These are phyloP conservation scores for Actinia tenebrosa DNA, from an alignment of 64 coral and sea anemone species.

Conservation along the genomic window DNA sequence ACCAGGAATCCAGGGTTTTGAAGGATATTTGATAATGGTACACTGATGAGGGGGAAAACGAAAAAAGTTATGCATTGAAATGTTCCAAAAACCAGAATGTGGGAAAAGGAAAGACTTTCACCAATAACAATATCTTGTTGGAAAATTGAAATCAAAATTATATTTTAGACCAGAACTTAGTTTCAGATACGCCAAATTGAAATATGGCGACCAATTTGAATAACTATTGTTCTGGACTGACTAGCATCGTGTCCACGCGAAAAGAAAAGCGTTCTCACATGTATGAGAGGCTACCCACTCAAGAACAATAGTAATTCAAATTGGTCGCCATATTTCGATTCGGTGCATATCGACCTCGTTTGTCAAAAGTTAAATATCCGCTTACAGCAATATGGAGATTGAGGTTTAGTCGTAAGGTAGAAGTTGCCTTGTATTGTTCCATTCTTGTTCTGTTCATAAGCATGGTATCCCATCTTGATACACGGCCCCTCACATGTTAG, in stretches of 20 bases:
- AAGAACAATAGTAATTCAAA: too few species aligned
- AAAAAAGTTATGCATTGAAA: not conserved
- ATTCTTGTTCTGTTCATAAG: slow-evolving; percentile 31
- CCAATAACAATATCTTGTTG: not conserved
- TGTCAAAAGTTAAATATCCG: not conserved
- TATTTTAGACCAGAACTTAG: too few species aligned
- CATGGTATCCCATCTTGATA: slow-evolving; percentile 72
- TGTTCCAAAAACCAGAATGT: too few species aligned
- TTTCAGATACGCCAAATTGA: too few species aligned
- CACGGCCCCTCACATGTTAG: slow-evolving; percentile 54
- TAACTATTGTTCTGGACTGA: too few species aligned
- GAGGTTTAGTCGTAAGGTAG: slow-evolving; percentile 43
- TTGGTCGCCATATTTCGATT: too few species aligned
- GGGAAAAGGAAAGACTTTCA: not conserved
- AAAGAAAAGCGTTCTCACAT: too few species aligned
- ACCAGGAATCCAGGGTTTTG: slow-evolving; percentile 15
- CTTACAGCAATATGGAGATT: slow-evolving; percentile 62
- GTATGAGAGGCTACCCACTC: too few species aligned
- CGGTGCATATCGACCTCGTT: not conserved
- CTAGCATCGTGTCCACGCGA: too few species aligned
- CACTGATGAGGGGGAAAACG: not conserved
- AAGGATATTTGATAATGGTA: slow-evolving; percentile 27
- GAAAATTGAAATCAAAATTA: not conserved
- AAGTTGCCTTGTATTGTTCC: slow-evolving; percentile 23
- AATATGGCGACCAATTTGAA: too few species aligned